Evolutionary conservation across 2,113 vertebrate genomes (phyloP).

Genomic region (Sinocyclocheilus anshuiensis): DNA sequence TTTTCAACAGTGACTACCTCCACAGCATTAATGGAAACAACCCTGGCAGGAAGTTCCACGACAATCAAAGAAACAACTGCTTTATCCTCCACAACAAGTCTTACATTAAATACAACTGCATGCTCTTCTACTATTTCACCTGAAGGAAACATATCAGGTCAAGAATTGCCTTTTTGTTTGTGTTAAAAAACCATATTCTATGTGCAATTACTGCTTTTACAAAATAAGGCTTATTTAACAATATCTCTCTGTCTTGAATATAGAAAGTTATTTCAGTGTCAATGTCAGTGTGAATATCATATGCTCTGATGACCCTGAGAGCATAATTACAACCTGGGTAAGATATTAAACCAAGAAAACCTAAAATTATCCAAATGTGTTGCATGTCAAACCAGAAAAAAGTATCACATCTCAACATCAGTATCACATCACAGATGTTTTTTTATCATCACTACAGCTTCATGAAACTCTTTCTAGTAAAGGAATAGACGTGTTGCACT

Average conservation of each 20-base stretch:
- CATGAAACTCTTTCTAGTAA: conserved; percentile 58
- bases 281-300: conserved; percentile 65
- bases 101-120: conserved; percentile 16
- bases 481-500: conserved; percentile 67
- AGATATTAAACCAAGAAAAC: conserved; percentile 4
- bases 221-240: background rate
- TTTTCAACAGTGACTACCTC: background rate
- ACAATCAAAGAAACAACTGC: background rate
- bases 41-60: conserved; percentile 1
- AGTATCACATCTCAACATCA: background rate
- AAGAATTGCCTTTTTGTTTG: background rate
- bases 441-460: conserved; percentile 63
- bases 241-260: background rate
- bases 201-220: background rate
- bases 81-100: conserved; percentile 51
- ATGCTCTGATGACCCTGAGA: conserved; percentile 47
- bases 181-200: background rate
- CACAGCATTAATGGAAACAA: background rate
- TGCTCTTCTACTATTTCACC: background rate
- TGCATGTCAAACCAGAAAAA: background rate
- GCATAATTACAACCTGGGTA: conserved; percentile 69
- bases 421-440: background rate
- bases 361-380: background rate
- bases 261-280: conserved; percentile 71
- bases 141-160: background rate